Base-by-base conservation (phyloP, 2,888 invertebrate genomes). In the Crioceris asparagi region DNA sequence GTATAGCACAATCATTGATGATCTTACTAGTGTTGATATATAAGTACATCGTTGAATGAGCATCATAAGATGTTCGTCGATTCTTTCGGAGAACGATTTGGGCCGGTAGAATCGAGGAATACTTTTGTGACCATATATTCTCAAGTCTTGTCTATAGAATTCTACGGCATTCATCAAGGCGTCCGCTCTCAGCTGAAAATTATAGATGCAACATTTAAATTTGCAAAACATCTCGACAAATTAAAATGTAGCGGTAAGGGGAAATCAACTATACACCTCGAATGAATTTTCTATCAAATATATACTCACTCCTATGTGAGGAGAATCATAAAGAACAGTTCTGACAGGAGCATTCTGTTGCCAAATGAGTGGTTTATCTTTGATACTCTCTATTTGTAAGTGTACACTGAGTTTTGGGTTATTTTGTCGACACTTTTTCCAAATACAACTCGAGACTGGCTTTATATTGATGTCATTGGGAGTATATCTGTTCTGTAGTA, bases 401-500 rank as follows among this genome's bases (percentile, higher is more conserved):
- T 83, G 81, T 8, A 86, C 82, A 42, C 63, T 67, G n/a, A 84
- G 56, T 3, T 55, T 50, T 0, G 75, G 75, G 61, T 79, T 79
- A 35, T 70, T 71, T 35, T 64, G 62, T 36, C 71, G 69, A 4
- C 70, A 57, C 16, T 50, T 53, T 40, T 66, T 65, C 72, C 71
- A 70, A 1, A 62, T 59, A 42, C 61, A 62, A 1, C 56, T 54
- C 10, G 63, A 64, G 45, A 75, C 73, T 41, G 72, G 61, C 43
- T 62, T 65, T 25, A 73, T 64, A 11, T 65, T 61, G 1, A 66
- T 53, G 31, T 74, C 71, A 35, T 68, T 67, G 1, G 79, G 75
- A 16, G 78, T 75, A 45, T 77, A 79, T 30, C 71, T 65, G 57
- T 84, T 86, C 61, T 87, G 85, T 11, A 82, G 59, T 35, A 87